Percentiles rank a stretch among this genome's conserved stretches.
phyloP scores from a whole-genome alignment of 2,888 invertebrate genomes.

The Lamellibrachia satsuma region DNA sequence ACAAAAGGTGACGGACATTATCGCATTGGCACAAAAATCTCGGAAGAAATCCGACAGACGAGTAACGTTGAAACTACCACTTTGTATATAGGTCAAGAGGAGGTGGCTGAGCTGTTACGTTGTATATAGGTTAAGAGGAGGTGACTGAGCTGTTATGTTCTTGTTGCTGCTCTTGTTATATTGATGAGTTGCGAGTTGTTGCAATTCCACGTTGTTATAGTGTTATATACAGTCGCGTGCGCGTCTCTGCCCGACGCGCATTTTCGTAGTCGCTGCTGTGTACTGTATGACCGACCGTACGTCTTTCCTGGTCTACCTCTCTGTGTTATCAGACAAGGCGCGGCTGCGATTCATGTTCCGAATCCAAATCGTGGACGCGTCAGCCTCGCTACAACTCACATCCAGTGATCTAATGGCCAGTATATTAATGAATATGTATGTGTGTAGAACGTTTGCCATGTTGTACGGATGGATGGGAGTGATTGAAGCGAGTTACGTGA shows the following conservation, averaged over 20 bases:
- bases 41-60: background rate
- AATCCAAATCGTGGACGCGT: constrained; percentile 20
- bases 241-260: background rate
- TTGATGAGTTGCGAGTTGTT: constrained; percentile 23
- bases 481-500: constrained; percentile 20
- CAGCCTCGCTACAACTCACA: constrained; percentile 8
- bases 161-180: constrained; percentile 22
- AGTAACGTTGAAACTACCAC: background rate
- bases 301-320: constrained; percentile 23
- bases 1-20: constrained; percentile 7
- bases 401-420: constrained; percentile 18
- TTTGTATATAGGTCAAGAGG: constrained; percentile 17
- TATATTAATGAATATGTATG: constrained; percentile 22
- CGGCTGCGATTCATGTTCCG: background rate
- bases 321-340: background rate
- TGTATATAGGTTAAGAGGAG: background rate
- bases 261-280: constrained; percentile 18
- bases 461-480: constrained; percentile 20
- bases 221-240: constrained; percentile 21
- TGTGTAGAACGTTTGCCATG: background rate
- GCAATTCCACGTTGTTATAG: constrained; percentile 25
- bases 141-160: background rate
- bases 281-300: constrained; percentile 20
- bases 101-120: background rate
- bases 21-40: constrained; percentile 21